Percentiles rank a stretch among this genome's conserved stretches.
These are phyloP conservation scores for Cyprinodon tularosa DNA, from an alignment of 2,113 vertebrate species.

Conservation along the genomic window DNA sequence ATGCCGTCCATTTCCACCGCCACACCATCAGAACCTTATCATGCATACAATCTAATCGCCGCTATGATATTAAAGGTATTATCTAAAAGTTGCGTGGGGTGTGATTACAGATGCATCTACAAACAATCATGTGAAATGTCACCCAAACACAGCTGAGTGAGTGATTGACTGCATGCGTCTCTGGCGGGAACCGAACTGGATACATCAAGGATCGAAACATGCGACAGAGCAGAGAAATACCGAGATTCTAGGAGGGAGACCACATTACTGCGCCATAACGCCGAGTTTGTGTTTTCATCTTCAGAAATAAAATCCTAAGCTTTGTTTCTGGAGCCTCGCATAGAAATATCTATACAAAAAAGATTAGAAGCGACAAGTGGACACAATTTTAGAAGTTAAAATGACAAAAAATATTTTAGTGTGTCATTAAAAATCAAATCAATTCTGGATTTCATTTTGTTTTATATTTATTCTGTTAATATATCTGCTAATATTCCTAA, in stretches of 20 bases:
- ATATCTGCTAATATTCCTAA: too few species aligned
- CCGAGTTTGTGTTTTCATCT: not conserved
- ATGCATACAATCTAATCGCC: constrained; percentile 65
- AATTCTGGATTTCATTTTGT: too few species aligned
- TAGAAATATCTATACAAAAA: too few species aligned
- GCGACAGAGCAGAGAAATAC: not conserved
- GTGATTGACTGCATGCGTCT: constrained; percentile 8
- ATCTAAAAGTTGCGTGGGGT: constrained; percentile 35
- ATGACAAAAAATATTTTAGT: too few species aligned
- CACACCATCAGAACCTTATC: constrained; percentile 60
- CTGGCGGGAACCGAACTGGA: constrained; percentile 23
- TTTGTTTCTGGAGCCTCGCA: too few species aligned
- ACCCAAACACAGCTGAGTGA: constrained; percentile 14
- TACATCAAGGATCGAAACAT: constrained; percentile 2
- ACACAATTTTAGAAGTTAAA: too few species aligned
- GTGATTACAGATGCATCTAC: constrained; percentile 22
- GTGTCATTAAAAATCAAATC: too few species aligned
- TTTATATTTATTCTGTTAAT: too few species aligned
- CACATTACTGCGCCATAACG: not conserved
- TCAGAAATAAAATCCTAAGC: too few species aligned
- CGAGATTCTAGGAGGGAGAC: not conserved
- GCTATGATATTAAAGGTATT: constrained; percentile 37
- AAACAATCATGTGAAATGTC: constrained; percentile 53
- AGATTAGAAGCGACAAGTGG: too few species aligned
- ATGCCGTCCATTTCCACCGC: constrained; percentile 62